Percentiles rank a stretch among this genome's conserved stretches.
Conservation (phyloP, 2,888 invertebrate species). For the Epistrophe grossulariae region DNA sequence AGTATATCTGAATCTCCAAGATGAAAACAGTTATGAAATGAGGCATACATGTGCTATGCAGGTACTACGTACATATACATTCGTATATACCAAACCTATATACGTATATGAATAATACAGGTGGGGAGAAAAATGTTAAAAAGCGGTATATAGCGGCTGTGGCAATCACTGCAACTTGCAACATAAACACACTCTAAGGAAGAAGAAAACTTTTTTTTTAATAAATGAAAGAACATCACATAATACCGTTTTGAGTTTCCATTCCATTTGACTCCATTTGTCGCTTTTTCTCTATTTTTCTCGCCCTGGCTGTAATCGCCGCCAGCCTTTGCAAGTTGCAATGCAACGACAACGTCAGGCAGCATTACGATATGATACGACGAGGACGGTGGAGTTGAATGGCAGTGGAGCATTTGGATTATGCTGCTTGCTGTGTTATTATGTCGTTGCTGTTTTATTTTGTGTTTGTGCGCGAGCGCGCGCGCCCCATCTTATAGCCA, state of each 20-base stretch:
- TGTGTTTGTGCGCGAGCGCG: constrained; percentile 46
- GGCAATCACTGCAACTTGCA: constrained; percentile 49
- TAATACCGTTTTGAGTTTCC: constrained; percentile 75
- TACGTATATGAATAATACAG: constrained; percentile 9
- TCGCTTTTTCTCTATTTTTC: constrained; percentile 67
- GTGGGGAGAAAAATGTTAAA: constrained; percentile 33
- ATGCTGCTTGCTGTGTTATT: constrained; percentile 43
- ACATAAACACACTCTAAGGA: constrained; percentile 32
- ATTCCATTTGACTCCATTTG: constrained; percentile 75
- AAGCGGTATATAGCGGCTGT: constrained; percentile 18
- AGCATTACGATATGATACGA: constrained; percentile 15
- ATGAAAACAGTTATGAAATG: constrained; percentile 74
- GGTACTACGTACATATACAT: neutral
- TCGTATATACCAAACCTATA: neutral
- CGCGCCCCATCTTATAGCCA: constrained; percentile 51
- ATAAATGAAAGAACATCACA: constrained; percentile 74
- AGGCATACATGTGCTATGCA: constrained; percentile 39
- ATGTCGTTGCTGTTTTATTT: constrained; percentile 29
- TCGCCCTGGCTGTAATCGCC: constrained; percentile 27
- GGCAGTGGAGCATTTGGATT: constrained; percentile 39
- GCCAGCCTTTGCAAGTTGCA: constrained; percentile 3
- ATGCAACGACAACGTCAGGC: constrained; percentile 7
- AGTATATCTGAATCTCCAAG: constrained; percentile 58
- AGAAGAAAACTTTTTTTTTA: constrained; percentile 56
- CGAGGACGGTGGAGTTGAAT: neutral